Evolutionary conservation across 2,113 vertebrate genomes (phyloP), one percentile per base, ranked within the genome.

Genomic region (Toxostoma redivivum): DNA sequence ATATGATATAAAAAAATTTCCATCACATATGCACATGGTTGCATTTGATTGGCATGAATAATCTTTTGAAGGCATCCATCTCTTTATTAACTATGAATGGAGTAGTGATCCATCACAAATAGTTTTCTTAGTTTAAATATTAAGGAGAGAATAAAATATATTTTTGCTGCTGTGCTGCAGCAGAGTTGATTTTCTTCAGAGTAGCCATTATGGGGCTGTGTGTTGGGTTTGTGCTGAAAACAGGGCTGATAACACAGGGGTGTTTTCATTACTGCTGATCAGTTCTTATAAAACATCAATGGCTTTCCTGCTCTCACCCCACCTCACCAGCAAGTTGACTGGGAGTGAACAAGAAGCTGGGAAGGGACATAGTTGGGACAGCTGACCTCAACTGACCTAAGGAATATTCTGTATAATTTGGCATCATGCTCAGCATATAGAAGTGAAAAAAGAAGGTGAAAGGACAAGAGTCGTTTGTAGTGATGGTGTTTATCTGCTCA

Each of bases 231-330:
- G 12, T 53, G 45, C 20, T 60, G 45, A n/a, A 81, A 67, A 22
- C 9, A 60, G 13, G 17, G 6, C n/a, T 51, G n/a, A 30, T 67
- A 25, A 45, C 7, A 20, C 7, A 31, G 28, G 9, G 28, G 25
- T 40, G 7, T 45, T 53, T n/a, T n/a, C 20, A 18, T 35, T 51
- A 73, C 19, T 51, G 33, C 11, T 66, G 16, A 30, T 67, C 28
- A 60, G 23, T 13, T 37, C 27, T 51, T 24, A 20, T 9, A 24
- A 9, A 48, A 35, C 0, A 0, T 72, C 22, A 15, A 1, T 27
- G 18, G 9, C 18, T 50, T 44, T 81, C 56, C 33, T 44, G 15
- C 27, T 50, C 58, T 57, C 60, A 25, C 5, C 17, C 11, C 17
- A 27, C 42, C 17, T 22, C 58, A 73, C 19, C 27, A n/a, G 23